These are phyloP conservation scores for Schizaphis graminum DNA, from an alignment of 2,888 invertebrate genomes.

Conservation along the genomic window DNA sequence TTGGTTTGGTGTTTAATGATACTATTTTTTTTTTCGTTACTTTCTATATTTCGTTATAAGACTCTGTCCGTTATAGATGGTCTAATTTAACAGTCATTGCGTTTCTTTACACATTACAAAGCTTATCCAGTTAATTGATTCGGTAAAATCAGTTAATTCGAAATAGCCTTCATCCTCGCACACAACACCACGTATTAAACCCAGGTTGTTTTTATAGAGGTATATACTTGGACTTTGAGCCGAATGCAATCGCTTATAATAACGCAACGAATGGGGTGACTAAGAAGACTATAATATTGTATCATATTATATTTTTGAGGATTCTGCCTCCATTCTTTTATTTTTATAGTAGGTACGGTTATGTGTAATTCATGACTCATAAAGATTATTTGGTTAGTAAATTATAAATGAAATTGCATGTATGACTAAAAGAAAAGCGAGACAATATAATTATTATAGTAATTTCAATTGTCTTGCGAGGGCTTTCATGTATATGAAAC, in stretches of 20 bases:
- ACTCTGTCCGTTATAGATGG: not conserved
- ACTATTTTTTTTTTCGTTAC: not conserved
- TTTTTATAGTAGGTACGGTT: not conserved
- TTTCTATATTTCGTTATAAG: not conserved
- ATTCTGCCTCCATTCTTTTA: not conserved
- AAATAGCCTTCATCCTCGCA: not conserved
- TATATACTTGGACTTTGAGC: not conserved
- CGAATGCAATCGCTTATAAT: slow-evolving; percentile 15
- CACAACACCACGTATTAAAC: not conserved
- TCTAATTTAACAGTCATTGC: slow-evolving; percentile 46
- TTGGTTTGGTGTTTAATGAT: not conserved
- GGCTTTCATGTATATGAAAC: not conserved
- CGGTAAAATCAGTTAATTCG: slow-evolving; percentile 10
- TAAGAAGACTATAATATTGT: not conserved
- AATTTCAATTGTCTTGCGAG: not conserved
- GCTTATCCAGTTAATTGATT: slow-evolving; percentile 33
- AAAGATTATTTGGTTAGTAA: not conserved
- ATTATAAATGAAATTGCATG: not conserved
- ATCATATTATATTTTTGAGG: not conserved
- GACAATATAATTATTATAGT: not conserved
- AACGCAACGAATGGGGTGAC: not conserved
- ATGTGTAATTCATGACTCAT: not conserved
- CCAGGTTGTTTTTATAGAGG: not conserved
- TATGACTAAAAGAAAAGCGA: not conserved
- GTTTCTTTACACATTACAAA: slow-evolving; percentile 33